These are phyloP conservation scores for Anarsia innoxiella DNA, from an alignment of 2,888 invertebrate species.

Conservation along the genomic window DNA sequence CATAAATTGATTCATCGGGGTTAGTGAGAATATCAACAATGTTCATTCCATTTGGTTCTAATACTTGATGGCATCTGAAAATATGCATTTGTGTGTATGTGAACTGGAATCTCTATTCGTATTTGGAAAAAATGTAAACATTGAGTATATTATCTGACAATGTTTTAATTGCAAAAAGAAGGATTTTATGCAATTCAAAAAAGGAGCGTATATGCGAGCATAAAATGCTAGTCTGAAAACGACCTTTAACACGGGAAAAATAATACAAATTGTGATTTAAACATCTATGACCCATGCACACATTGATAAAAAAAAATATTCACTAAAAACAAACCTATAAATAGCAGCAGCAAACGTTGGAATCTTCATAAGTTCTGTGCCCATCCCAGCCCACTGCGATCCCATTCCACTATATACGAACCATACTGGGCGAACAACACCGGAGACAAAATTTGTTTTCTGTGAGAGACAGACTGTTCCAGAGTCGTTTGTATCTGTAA, in stretches of 20 bases:
- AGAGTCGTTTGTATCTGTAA: conserved; percentile 32
- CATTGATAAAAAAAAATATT: too few relatives aligned
- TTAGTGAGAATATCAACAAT: conserved; percentile 77
- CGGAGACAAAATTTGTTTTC: conserved; percentile 33
- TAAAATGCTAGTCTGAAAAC: too few relatives aligned
- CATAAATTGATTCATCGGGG: conserved; percentile 75
- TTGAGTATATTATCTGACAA: too few relatives aligned
- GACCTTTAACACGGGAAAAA: too few relatives aligned
- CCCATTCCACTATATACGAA: conserved; percentile 84
- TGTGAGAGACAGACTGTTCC: conserved; percentile 31
- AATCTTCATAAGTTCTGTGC: conserved; percentile 74
- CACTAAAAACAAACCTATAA: conserved; percentile 46
- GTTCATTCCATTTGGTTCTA: conserved; percentile 77
- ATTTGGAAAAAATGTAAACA: too few relatives aligned
- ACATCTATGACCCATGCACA: too few relatives aligned
- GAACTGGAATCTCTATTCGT: too few relatives aligned
- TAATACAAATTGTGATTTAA: too few relatives aligned
- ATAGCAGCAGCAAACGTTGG: conserved; percentile 74
- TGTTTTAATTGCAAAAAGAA: too few relatives aligned
- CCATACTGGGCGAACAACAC: conserved; percentile 70
- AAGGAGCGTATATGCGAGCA: too few relatives aligned
- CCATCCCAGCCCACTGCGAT: conserved; percentile 81
- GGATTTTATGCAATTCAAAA: too few relatives aligned
- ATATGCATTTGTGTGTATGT: too few relatives aligned
- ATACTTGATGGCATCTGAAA: conserved; percentile 64